phyloP scores from a whole-genome alignment of 1,140 invertebrate genomes.

The Diorhabda sublineata region DNA sequence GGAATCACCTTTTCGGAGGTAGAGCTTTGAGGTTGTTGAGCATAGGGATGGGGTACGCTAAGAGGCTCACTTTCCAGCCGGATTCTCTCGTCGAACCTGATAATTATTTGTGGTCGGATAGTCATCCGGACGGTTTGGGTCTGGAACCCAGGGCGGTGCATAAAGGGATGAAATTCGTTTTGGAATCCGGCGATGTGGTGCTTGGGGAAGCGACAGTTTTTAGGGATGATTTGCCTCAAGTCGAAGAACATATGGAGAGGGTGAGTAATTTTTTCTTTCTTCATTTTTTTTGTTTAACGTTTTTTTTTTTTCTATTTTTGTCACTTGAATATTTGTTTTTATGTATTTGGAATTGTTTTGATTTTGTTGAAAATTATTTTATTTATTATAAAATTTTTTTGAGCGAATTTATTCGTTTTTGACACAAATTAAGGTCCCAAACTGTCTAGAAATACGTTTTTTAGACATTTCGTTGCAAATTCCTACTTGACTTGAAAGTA shows the following conservation, averaged over 20 bases:
- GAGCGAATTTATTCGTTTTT: no score
- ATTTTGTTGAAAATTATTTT: no score
- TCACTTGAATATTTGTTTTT: no score
- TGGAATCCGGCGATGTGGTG: conserved; percentile 55
- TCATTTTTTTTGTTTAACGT: no score
- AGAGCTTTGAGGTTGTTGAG: conserved; percentile 58
- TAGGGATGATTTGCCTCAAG: conserved; percentile 59
- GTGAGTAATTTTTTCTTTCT: conserved; percentile 40
- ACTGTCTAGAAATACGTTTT: no score
- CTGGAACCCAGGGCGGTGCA: conserved; percentile 64
- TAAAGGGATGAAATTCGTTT: conserved; percentile 60
- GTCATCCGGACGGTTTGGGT: conserved; percentile 66
- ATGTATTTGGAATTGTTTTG: no score
- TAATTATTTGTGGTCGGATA: conserved; percentile 77
- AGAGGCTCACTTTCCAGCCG: conserved; percentile 68
- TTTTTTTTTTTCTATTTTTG: background rate
- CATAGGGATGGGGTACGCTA: conserved; percentile 74
- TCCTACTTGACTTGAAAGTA: no score
- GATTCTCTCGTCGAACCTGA: conserved; percentile 61
- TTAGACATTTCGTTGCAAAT: no score
- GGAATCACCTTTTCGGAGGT: conserved; percentile 61
- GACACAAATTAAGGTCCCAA: no score
- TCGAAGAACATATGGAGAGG: conserved; percentile 57
- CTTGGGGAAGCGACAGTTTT: conserved; percentile 61
- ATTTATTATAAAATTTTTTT: no score